These are phyloP conservation scores for Drosophila equinoxialis DNA, from an alignment of 1,140 invertebrate species.

Conservation along the genomic window DNA sequence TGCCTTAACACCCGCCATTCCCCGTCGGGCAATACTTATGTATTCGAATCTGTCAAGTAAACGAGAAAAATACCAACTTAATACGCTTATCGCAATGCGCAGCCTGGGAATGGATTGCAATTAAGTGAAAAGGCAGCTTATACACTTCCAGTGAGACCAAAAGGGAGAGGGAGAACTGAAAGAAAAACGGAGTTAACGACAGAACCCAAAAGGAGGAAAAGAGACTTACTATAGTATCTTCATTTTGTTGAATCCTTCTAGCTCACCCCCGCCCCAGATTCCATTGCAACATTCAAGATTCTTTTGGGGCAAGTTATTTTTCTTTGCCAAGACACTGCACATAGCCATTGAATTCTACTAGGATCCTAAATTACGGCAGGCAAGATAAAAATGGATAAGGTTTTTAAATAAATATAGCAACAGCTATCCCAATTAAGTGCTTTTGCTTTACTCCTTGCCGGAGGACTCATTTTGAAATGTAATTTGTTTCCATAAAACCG, in stretches of 20 bases:
- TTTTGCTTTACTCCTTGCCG: no score
- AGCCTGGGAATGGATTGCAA: constrained; percentile 52
- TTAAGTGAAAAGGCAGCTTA: constrained; percentile 58
- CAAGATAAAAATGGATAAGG: no score
- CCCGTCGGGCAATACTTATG: background rate
- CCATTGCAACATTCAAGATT: constrained; percentile 6
- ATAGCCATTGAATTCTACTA: background rate
- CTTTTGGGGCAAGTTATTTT: constrained; percentile 7
- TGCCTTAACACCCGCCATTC: background rate
- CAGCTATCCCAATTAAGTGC: no score
- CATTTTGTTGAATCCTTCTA: background rate
- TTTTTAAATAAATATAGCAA: no score
- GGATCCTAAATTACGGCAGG: no score
- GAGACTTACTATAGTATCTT: background rate
- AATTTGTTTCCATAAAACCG: background rate
- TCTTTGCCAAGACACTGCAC: background rate
- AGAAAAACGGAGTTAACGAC: no score
- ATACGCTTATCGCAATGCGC: constrained; percentile 47
- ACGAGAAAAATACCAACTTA: constrained; percentile 25
- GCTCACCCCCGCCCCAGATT: background rate
- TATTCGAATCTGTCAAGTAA: background rate
- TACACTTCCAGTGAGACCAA: constrained; percentile 9
- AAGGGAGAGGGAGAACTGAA: background rate
- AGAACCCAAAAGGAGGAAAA: background rate
- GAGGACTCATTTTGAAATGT: no score